Evolutionary conservation across 2,888 invertebrate species (phyloP).

Genomic region (Troilus luridus): DNA sequence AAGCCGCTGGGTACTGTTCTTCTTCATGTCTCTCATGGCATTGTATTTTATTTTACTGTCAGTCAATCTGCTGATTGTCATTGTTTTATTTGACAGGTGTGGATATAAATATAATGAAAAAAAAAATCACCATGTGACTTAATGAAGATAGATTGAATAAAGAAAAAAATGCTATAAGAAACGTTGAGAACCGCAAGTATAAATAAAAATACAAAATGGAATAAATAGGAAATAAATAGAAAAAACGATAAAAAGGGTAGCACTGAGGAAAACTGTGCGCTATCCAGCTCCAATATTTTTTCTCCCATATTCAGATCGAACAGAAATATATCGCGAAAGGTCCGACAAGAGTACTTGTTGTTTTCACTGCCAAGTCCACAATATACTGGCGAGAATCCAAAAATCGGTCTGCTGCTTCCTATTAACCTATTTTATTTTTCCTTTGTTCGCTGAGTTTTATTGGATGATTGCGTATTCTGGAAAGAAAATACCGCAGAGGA

Average conservation of each 20-base stretch:
- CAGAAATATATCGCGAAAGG: background rate
- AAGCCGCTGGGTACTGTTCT: no score
- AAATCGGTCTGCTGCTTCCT: slow-evolving; percentile 16
- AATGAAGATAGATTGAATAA: no score
- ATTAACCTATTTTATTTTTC: slow-evolving; percentile 27
- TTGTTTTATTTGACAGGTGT: no score
- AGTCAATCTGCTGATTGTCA: no score
- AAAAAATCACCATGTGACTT: no score
- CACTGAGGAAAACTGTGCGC: background rate
- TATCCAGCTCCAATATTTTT: background rate
- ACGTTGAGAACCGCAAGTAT: no score
- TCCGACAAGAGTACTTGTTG: background rate
- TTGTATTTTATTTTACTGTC: no score
- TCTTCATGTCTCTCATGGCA: no score
- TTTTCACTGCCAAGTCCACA: slow-evolving; percentile 17
- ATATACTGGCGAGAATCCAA: slow-evolving; percentile 23
- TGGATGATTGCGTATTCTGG: background rate
- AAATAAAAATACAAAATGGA: background rate
- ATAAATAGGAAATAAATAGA: background rate
- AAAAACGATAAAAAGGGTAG: background rate
- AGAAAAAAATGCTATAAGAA: no score
- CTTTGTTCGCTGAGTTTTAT: slow-evolving; percentile 8
- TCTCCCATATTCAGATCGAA: background rate
- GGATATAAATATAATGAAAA: no score
- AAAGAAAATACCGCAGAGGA: background rate